Base-by-base conservation (phyloP, 2,797 vertebrate genomes). In the Perdix hodgsoniae region DNA sequence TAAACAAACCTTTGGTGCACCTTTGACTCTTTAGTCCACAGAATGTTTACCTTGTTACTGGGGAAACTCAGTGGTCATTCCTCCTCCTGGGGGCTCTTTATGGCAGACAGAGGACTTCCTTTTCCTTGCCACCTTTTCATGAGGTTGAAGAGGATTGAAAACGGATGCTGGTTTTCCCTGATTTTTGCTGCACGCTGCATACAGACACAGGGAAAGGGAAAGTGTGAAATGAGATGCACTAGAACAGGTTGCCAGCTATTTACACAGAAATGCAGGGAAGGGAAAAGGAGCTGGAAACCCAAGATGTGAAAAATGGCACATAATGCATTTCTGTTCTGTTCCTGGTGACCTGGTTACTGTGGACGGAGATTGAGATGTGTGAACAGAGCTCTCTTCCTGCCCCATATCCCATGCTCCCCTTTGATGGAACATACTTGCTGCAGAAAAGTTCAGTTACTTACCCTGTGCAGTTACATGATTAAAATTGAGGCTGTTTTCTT, bases 181-280 rank as follows among this genome's bases (percentile, higher is more conserved):
- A 80, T 93, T 95, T 52, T 78, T 90, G 73, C 92, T 89, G 49
- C 42, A 3, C 75, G 73, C 74, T 83, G 87, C 65, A 14, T 91
- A 89, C 72, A 80, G 86, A 85, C 83, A 61, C 45, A 96, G 87
- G 89, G 87, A 87, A 83, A 42, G 73, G 85, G 83, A 78, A 93
- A 96, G 45, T 60, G 11, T 79, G 40, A 77, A 86, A 73, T 69
- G 50, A 83, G 69, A 74, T 60, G 39, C 56, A 23, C 71, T 92
- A 86, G 66, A 86, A 49, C 33, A 81, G 42, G 3, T 16, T 50
- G 60, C 50, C 29, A 88, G 77, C 64, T 82, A 27, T n/a, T 73
- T 37, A 39, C 50, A 73, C 10, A 70, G 56, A 78, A 88, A 70
- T 82, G 35, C 14, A 19, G 40, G n/a, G 45, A 81, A 49, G 21